phyloP scores from a whole-genome alignment of 2,888 invertebrate genomes.

The Gastrophysa polygoni region DNA sequence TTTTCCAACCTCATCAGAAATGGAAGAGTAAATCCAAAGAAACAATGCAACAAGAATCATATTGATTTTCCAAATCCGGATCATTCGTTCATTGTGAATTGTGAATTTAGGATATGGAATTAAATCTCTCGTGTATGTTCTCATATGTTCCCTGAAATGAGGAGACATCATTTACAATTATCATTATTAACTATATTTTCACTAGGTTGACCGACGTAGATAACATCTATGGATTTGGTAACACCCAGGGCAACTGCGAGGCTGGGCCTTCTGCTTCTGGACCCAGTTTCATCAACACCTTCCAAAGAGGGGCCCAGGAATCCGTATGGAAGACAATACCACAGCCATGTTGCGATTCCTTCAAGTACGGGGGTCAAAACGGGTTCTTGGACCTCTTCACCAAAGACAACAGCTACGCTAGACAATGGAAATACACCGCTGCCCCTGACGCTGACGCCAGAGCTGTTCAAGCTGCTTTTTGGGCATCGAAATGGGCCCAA shows the following conservation, averaged over 20 bases:
- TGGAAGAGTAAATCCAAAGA: too few relatives aligned
- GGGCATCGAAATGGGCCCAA: conserved; percentile 40
- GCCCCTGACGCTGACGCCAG: conserved; percentile 43
- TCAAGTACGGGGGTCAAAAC: conserved; percentile 38
- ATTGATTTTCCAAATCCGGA: too few relatives aligned
- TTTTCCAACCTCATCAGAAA: too few relatives aligned
- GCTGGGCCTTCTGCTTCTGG: conserved; percentile 33
- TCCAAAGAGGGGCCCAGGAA: conserved; percentile 41
- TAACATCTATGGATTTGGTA: conserved; percentile 41
- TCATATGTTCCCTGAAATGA: too few relatives aligned
- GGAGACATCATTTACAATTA: too few relatives aligned
- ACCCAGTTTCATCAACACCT: conserved; percentile 42
- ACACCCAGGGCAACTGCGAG: conserved; percentile 32
- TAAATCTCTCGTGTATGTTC: too few relatives aligned
- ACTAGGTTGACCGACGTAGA: conserved; percentile 41
- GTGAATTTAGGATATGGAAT: too few relatives aligned
- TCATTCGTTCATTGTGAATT: too few relatives aligned
- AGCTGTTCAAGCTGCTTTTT: conserved; percentile 40
- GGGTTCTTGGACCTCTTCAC: conserved; percentile 37
- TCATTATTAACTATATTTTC: too few relatives aligned
- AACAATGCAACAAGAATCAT: too few relatives aligned
- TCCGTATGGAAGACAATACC: conserved; percentile 44
- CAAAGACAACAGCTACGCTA: conserved; percentile 39
- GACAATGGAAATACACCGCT: conserved; percentile 42
- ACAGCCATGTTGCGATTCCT: conserved; percentile 40